phyloP scores from a whole-genome alignment of 92 coral and sea anemone genomes.

The Scolanthus callimorphus region DNA sequence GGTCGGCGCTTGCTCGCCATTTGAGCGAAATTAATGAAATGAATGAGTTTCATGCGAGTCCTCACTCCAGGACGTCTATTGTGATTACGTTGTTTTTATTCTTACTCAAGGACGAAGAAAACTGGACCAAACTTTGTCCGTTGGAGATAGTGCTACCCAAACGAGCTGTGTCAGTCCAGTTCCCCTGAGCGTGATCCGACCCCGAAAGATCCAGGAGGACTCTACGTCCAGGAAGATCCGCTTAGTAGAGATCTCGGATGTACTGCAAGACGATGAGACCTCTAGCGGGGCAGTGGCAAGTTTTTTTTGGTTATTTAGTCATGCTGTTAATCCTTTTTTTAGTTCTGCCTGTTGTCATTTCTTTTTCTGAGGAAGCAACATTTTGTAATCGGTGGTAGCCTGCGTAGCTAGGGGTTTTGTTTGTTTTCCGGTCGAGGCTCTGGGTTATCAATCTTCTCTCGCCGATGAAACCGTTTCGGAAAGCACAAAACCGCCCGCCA shows the following conservation, averaged over 20 bases:
- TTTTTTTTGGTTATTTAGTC: background rate
- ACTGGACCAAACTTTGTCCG: background rate
- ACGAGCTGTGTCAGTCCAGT: background rate
- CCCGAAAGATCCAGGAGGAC: background rate
- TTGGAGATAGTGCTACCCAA: background rate
- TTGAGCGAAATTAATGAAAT: too few species aligned
- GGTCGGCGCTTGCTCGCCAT: too few species aligned
- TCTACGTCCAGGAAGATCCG: constrained; percentile 2
- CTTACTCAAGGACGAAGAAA: background rate
- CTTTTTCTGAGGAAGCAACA: too few species aligned
- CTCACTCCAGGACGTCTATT: too few species aligned
- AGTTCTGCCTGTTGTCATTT: too few species aligned
- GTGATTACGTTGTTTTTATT: too few species aligned
- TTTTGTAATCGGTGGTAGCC: too few species aligned
- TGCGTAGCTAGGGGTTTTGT: too few species aligned
- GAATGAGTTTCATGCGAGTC: too few species aligned
- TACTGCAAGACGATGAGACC: constrained; percentile 18
- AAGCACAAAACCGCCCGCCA: too few species aligned
- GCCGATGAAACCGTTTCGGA: too few species aligned
- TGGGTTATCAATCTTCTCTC: background rate
- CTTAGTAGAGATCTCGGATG: constrained; percentile 12
- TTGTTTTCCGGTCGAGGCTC: background rate
- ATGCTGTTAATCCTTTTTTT: too few species aligned
- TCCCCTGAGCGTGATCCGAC: background rate
- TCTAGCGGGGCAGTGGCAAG: background rate